Conservation (phyloP, 2,113 vertebrate genomes). For the Thunnus maccoyii region DNA sequence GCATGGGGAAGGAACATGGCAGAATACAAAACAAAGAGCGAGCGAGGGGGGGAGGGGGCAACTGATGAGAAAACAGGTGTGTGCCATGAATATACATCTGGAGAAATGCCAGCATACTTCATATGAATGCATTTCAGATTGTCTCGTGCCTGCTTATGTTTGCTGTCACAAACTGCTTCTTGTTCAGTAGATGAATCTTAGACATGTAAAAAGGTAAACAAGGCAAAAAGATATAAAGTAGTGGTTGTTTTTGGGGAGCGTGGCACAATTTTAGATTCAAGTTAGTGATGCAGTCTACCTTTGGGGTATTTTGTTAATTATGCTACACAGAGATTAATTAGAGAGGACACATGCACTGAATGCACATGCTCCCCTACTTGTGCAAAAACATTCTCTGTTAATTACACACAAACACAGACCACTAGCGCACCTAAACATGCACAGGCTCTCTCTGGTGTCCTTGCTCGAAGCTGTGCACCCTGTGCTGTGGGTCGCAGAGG, state of each 20-base stretch:
- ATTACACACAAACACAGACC: slow-evolving; percentile 41
- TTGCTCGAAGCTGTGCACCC: slow-evolving; percentile 63
- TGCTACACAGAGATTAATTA: slow-evolving; percentile 63
- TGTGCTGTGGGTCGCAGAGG: slow-evolving; percentile 67
- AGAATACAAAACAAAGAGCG: slow-evolving; percentile 72
- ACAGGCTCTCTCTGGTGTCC: slow-evolving; percentile 55
- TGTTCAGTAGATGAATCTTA: slow-evolving; percentile 18
- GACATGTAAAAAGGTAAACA: not conserved
- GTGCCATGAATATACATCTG: slow-evolving; percentile 77
- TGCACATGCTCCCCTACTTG: slow-evolving; percentile 31
- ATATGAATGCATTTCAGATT: slow-evolving; percentile 60
- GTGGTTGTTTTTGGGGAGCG: slow-evolving; percentile 43
- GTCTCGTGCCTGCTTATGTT: slow-evolving; percentile 40
- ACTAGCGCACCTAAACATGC: slow-evolving; percentile 12
- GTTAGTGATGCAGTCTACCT: slow-evolving; percentile 50
- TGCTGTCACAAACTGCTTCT: slow-evolving; percentile 33
- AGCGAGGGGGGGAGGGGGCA: slow-evolving; percentile 25
- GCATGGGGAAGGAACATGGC: slow-evolving; percentile 66
- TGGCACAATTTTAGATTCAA: slow-evolving; percentile 29
- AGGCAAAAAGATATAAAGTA: not conserved
- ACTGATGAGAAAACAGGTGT: slow-evolving; percentile 76
- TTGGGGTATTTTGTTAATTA: slow-evolving; percentile 65
- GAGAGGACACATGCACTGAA: slow-evolving; percentile 50
- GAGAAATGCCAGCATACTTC: slow-evolving; percentile 62
- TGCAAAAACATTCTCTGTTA: slow-evolving; percentile 27